Percentiles rank a stretch among this genome's conserved stretches.
Evolutionary conservation across 92 coral and sea anemone species (phyloP).

Genomic region (Bergia sp.): DNA sequence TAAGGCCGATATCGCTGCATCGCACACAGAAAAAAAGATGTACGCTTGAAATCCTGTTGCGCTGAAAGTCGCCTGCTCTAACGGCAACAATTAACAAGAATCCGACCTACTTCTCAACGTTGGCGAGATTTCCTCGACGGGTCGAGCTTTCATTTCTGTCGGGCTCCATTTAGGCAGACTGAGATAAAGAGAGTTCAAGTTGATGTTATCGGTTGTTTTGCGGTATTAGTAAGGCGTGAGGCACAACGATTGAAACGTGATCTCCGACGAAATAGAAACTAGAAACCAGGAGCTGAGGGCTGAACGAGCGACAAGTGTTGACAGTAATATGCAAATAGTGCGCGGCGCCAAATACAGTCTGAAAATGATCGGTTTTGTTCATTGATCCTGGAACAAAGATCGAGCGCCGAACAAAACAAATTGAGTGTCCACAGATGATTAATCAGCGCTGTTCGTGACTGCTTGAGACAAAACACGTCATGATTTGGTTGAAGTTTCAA

Average conservation of each 20-base stretch:
- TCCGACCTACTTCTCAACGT: slow-evolving; percentile 41
- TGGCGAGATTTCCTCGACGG: slow-evolving; percentile 32
- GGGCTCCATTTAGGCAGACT: not conserved
- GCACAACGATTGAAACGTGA: not conserved
- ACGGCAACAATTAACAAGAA: not conserved
- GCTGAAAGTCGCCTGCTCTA: not conserved
- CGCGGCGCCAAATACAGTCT: slow-evolving; percentile 25
- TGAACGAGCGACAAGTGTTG: slow-evolving; percentile 14
- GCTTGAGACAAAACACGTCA: not conserved
- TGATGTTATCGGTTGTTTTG: not conserved
- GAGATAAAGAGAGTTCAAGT: not conserved
- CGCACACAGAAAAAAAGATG: not conserved
- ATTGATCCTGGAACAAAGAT: not conserved
- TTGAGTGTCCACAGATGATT: not conserved
- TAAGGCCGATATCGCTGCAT: not conserved
- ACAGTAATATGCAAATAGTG: slow-evolving; percentile 35
- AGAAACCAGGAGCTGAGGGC: slow-evolving; percentile 7
- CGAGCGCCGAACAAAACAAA: not conserved
- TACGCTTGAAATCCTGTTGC: not conserved
- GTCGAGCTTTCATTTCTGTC: slow-evolving; percentile 11
- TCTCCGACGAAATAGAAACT: not conserved
- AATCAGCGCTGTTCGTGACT: not conserved
- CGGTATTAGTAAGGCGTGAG: not conserved
- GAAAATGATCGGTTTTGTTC: slow-evolving; percentile 25
- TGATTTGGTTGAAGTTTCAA: not conserved